These are phyloP conservation scores for Smutsia gigantea DNA, from an alignment of 2,797 vertebrate genomes.

Conservation along the genomic window DNA sequence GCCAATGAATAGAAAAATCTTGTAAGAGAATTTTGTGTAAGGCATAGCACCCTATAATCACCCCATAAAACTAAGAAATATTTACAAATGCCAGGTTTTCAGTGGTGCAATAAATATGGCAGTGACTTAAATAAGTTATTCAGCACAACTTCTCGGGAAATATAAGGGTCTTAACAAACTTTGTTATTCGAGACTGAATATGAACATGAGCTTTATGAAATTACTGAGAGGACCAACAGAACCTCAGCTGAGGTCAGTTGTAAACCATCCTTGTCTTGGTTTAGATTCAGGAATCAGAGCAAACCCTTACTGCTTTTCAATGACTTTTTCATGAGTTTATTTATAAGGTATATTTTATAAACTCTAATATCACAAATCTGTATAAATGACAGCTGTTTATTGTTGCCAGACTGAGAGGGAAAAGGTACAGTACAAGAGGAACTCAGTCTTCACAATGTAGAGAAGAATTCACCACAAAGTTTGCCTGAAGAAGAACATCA, in stretches of 20 bases:
- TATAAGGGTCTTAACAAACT: conserved; percentile 40
- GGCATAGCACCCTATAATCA: conserved; percentile 69
- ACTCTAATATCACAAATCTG: conserved; percentile 25
- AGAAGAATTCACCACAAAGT: neutral
- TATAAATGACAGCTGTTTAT: conserved; percentile 38
- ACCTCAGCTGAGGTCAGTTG: neutral
- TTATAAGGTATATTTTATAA: conserved; percentile 50
- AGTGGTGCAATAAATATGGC: conserved; percentile 69
- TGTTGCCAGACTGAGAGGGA: neutral
- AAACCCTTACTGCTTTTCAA: neutral
- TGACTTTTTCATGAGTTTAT: conserved; percentile 49
- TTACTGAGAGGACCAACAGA: neutral
- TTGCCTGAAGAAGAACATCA: neutral
- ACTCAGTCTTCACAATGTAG: neutral
- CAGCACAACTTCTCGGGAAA: conserved; percentile 45
- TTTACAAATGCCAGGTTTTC: conserved; percentile 74
- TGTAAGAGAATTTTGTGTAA: conserved; percentile 70
- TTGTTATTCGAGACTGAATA: conserved; percentile 62
- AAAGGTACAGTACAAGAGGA: neutral
- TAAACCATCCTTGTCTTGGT: neutral
- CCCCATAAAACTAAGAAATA: conserved; percentile 74
- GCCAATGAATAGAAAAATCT: conserved; percentile 69
- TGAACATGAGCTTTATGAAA: conserved; percentile 61
- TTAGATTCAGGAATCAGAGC: conserved; percentile 29
- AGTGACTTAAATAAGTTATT: conserved; percentile 68